A percentile compares a stretch with the other conserved stretches of the same genome.
Conservation (phyloP, 1,140 invertebrate species). For the Zaprionus nigranus region DNA sequence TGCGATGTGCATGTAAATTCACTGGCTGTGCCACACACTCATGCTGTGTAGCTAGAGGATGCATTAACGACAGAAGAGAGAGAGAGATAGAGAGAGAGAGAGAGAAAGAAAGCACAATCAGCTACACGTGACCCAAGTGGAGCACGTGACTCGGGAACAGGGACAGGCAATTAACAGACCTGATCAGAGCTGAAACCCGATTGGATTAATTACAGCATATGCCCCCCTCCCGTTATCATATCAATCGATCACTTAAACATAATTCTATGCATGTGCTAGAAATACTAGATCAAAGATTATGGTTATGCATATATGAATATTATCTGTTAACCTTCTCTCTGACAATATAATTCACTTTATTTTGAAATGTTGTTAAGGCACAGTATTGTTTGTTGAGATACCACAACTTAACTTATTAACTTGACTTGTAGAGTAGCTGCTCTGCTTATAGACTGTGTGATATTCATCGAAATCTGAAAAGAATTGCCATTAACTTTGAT, state of each 20-base stretch:
- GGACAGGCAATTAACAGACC: not conserved
- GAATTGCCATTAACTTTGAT: too few relatives aligned
- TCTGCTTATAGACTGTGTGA: too few relatives aligned
- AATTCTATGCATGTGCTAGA: not conserved
- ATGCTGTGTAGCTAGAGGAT: not conserved
- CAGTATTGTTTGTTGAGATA: too few relatives aligned
- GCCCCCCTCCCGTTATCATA: not conserved
- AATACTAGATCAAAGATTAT: too few relatives aligned
- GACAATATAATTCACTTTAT: too few relatives aligned
- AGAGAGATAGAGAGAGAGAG: not conserved
- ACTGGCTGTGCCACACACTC: not conserved
- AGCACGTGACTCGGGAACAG: slow-evolving; percentile 1
- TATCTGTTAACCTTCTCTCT: too few relatives aligned
- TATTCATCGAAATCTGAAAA: too few relatives aligned
- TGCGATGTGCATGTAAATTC: slow-evolving; percentile 58
- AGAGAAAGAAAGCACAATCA: not conserved
- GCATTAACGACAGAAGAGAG: not conserved
- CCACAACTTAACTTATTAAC: too few relatives aligned
- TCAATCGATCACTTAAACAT: not conserved
- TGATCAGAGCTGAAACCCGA: not conserved
- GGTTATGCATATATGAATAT: too few relatives aligned
- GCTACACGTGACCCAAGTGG: not conserved
- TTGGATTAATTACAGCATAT: too few relatives aligned
- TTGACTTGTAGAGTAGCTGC: too few relatives aligned
- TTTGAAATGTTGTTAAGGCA: too few relatives aligned